Conservation (phyloP, 2,888 invertebrate genomes). For the Sthenelais limicola region DNA sequence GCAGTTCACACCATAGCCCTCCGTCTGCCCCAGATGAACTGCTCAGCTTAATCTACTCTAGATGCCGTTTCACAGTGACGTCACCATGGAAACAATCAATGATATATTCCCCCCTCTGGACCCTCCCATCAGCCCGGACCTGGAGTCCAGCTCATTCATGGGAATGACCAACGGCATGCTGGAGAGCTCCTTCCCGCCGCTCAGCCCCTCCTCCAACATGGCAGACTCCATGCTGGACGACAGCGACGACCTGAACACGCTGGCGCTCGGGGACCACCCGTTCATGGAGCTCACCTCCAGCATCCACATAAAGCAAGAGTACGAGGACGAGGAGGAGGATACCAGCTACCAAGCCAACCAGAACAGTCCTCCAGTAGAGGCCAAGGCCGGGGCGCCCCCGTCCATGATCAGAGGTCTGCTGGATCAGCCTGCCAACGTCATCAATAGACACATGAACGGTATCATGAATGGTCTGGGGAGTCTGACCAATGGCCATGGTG, state of each 20-base stretch:
- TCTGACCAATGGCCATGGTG: too few species aligned
- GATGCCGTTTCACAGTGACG: conserved; percentile 32
- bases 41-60: conserved; percentile 11
- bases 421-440: background rate
- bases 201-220: conserved; percentile 21
- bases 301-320: conserved; percentile 36
- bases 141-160: conserved; percentile 27
- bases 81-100: conserved; percentile 33
- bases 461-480: conserved; percentile 10
- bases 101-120: conserved; percentile 30
- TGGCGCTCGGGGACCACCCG: conserved; percentile 28
- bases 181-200: conserved; percentile 22
- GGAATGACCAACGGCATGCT: conserved; percentile 17
- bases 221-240: conserved; percentile 33
- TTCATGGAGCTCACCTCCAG: conserved; percentile 31
- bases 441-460: too few species aligned
- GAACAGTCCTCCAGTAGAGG: too few species aligned
- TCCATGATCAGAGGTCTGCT: conserved; percentile 13
- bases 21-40: conserved; percentile 10
- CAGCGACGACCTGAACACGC: conserved; percentile 10
- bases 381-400: background rate
- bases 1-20: background rate
- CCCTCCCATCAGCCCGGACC: conserved; percentile 19
- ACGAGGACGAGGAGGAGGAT: conserved; percentile 22
- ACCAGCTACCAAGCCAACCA: background rate